A percentile compares a stretch with the other conserved stretches of the same genome.
These are phyloP conservation scores for Sparus aurata DNA, from an alignment of 2,797 vertebrate genomes.

Conservation along the genomic window DNA sequence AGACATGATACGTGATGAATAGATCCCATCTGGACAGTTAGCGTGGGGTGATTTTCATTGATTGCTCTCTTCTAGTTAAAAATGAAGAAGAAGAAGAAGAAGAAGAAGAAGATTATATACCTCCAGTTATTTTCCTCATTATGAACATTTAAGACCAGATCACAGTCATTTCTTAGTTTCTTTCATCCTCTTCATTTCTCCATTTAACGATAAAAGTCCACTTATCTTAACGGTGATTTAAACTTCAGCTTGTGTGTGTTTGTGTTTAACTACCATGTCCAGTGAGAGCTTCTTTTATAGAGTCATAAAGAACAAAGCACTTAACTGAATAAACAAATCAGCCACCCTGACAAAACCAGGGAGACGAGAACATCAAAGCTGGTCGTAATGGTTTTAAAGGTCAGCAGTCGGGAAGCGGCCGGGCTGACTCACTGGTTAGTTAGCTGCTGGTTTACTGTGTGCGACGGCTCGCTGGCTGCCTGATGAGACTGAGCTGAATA, in stretches of 20 bases:
- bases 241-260: conserved; percentile 21
- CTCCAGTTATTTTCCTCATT: not conserved
- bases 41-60: too few relatives aligned
- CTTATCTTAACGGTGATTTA: conserved; percentile 12
- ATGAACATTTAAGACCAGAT: not conserved
- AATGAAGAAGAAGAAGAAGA: too few relatives aligned
- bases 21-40: too few relatives aligned
- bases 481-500: not conserved
- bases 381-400: conserved; percentile 63
- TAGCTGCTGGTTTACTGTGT: conserved; percentile 1
- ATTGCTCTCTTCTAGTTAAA: too few relatives aligned
- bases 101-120: too few relatives aligned
- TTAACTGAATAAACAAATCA: conserved; percentile 76
- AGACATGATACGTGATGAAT: too few relatives aligned
- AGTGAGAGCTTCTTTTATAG: conserved; percentile 61
- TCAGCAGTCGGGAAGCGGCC: conserved; percentile 41
- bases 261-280: conserved; percentile 42
- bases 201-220: not conserved
- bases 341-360: conserved; percentile 55
- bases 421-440: conserved; percentile 36
- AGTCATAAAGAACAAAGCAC: conserved; percentile 75
- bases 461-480: not conserved
- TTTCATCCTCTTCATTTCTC: not conserved
- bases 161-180: too few relatives aligned
- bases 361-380: conserved; percentile 73